phyloP scores from a whole-genome alignment of 2,797 vertebrate genomes.

The Siniperca scherzeri region DNA sequence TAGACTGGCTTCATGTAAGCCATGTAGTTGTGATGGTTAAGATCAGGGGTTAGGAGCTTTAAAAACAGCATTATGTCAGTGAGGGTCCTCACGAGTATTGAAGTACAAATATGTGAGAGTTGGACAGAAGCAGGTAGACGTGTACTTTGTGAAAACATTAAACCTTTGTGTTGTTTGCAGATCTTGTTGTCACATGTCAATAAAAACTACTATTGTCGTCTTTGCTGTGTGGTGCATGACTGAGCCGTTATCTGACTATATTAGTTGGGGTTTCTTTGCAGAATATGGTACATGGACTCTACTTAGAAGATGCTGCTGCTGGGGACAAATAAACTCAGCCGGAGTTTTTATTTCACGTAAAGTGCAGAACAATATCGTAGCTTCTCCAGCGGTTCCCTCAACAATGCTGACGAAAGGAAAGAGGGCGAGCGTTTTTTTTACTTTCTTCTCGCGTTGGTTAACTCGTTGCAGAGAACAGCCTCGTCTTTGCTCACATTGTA shows the following conservation, averaged over 20 bases:
- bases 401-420: neutral
- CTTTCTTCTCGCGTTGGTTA: neutral
- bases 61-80: neutral
- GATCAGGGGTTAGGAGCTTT: neutral
- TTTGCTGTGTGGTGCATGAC: neutral
- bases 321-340: neutral
- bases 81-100: neutral
- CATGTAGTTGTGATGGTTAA: neutral
- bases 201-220: conserved; percentile 3
- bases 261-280: neutral
- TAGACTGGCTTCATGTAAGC: neutral
- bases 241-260: conserved; percentile 16
- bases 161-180: neutral
- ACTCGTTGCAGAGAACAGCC: neutral
- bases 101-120: neutral
- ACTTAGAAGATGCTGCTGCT: conserved; percentile 13
- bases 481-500: neutral
- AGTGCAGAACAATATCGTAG: neutral
- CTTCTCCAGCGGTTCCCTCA: conserved; percentile 1
- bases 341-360: conserved; percentile 5
- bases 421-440: neutral
- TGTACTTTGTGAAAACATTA: neutral
- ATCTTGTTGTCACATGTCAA: neutral
- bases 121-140: neutral
- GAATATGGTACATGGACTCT: neutral